Percentiles rank a stretch among this genome's conserved stretches.
These are phyloP conservation scores for Urechis unicinctus DNA, from an alignment of 2,888 invertebrate species.

Conservation along the genomic window DNA sequence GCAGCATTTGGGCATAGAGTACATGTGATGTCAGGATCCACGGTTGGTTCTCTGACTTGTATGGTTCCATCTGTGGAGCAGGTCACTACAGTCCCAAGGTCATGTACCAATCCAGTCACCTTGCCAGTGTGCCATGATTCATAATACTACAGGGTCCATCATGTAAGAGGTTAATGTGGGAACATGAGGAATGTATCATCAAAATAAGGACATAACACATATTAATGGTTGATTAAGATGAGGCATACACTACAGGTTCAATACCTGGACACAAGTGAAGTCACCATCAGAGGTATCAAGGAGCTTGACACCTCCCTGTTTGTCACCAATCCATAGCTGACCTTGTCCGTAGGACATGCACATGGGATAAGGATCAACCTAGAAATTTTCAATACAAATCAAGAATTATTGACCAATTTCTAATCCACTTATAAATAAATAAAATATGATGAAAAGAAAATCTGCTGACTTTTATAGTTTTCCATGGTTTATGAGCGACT, in stretches of 20 bases:
- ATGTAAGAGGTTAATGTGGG: no score
- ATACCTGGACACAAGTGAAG: conserved; percentile 35
- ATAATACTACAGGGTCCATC: conserved; percentile 33
- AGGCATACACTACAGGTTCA: neutral
- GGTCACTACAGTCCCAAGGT: conserved; percentile 39
- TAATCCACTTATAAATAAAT: neutral
- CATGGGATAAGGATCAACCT: conserved; percentile 31
- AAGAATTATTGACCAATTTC: neutral
- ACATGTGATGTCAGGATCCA: conserved; percentile 30
- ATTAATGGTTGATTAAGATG: no score
- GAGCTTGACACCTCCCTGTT: conserved; percentile 32
- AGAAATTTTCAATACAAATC: conserved; percentile 5
- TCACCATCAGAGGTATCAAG: conserved; percentile 32
- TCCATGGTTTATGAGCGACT: conserved; percentile 28
- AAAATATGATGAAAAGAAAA: neutral
- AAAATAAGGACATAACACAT: no score
- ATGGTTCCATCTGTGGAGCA: conserved; percentile 35
- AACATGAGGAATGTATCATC: no score
- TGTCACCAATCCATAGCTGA: conserved; percentile 44
- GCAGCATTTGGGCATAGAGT: conserved; percentile 26
- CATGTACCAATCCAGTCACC: conserved; percentile 34
- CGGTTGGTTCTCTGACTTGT: conserved; percentile 34
- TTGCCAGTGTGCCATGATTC: conserved; percentile 36
- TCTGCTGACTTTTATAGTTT: conserved; percentile 19
- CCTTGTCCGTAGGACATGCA: conserved; percentile 33